Evolutionary conservation across 2,113 vertebrate genomes (phyloP), one percentile per base, ranked within the genome.

Genomic region (Neolamprologus sp.): DNA sequence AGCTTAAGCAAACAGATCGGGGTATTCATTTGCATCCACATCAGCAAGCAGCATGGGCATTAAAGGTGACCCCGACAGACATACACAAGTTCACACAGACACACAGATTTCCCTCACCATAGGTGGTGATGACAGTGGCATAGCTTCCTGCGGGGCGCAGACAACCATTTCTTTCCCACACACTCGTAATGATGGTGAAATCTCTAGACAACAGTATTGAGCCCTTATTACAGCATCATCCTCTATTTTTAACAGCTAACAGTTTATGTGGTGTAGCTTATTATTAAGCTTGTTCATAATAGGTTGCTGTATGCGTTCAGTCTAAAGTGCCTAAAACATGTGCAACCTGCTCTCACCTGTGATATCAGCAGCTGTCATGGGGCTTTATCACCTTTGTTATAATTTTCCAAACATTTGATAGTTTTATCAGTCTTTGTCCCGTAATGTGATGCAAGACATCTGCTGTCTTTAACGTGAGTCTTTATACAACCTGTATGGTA

Each of bases 71-170:
- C 45, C 85, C 87, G 19, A 92, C 88, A 87, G 49, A 92, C 81
- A 78, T 19, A 82, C 58, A 55, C 55, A 82, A 47, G 83, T 79
- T 82, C 85, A 87, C 83, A 85, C 82, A 80, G 5, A 88, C 87
- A 87, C 75, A 82, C 84, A 93, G 53, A 91, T 85, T 90, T 85
- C 45, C 87, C 35, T 85, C 93, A 4, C 92, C 80, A 63, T 92
- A 93, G 93, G 92, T 91, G 92, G 92, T 12, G 90, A 87, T 90
- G 93, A 92, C 83, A 73, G 87, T 83, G 86, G 57, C 83, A 81
- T 80, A 57, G 58, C 73, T 63, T 91, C 85, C 90, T 87, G 85
- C 85, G 7, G 75, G 80, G 80, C 42, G 71, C 92, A 87, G 31
- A 42, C 89, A 83, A 40, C 35, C 87, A 42, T 83, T 85, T 85